Base-by-base conservation (phyloP, 2,797 vertebrate genomes). In the Pangasius larnaudii region DNA sequence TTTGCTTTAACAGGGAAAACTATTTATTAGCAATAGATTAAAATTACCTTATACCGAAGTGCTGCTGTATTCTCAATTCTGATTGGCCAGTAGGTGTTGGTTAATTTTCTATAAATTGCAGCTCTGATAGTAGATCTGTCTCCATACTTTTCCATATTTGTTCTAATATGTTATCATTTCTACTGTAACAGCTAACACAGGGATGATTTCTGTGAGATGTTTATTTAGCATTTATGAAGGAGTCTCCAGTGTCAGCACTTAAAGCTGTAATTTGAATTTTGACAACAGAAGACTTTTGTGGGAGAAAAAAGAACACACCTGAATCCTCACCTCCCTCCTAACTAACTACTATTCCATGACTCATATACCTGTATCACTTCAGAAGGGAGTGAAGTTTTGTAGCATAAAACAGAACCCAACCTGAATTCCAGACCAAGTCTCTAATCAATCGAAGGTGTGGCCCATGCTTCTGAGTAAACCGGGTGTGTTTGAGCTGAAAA, bases 341-440 rank as follows among this genome's bases (percentile, higher is more conserved):
- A 49, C 27, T 49, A 49, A 27, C 5, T 77, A 51, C 71, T 74
- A 74, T 33, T 59, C 8, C 27, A 30, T 83, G 80, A 65, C 80
- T 83, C 80, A 83, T 46, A 13, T n/a, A 33, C 8, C 9, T 1
- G 8, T 6, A 16, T 65, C 42, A 83, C 11, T 30, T 30, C 30
- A 46, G n/a, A 65, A 82, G 16, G 39, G 24, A 65, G 27, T 11
- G 4, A 27, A 65, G 39, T 30, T 30, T 82, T 65, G 16, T 46
- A n/a, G 1, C 7, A 5, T 30, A 10, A 46, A n/a, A 30, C 14
- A 49, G 39, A 63, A 42, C 39, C 80, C 79, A n/a, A 22, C 79
- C 79, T 82, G 58, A 63, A 82, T 82, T 82, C 79, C 79, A 82
- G 39, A 27, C 80, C 27, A n/a, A 5, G 80, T 46, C 49, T 46